Evolutionary conservation across 2,888 invertebrate genomes (phyloP).

Genomic region (Ophioninae sp.): DNA sequence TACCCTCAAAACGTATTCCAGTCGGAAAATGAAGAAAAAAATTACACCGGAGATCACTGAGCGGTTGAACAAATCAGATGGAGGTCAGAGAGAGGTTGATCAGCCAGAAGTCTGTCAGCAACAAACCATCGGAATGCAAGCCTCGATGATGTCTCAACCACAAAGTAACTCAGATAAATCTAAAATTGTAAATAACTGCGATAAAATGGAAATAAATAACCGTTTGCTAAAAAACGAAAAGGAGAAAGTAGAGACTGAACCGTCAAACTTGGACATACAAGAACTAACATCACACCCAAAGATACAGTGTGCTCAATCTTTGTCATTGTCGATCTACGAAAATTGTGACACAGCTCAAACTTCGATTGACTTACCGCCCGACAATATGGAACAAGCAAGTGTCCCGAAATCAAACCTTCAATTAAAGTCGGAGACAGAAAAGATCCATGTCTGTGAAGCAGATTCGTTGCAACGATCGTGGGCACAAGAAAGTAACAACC

Average conservation of each 20-base stretch:
- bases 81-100: background rate
- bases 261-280: background rate
- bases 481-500: background rate
- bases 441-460: background rate
- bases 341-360: background rate
- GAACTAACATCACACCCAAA: background rate
- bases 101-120: background rate
- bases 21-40: slow-evolving; percentile 6
- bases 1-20: slow-evolving; percentile 1
- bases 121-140: background rate
- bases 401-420: slow-evolving; percentile 18
- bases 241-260: background rate
- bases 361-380: background rate
- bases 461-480: background rate
- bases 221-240: background rate
- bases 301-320: background rate
- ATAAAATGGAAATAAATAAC: background rate
- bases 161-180: background rate
- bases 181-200: background rate
- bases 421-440: background rate
- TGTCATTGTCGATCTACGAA: background rate
- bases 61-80: background rate
- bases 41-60: background rate
- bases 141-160: background rate
- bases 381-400: background rate